Percentiles rank a stretch among this genome's conserved stretches.
These are phyloP conservation scores for Fistularia tabacaria DNA, from an alignment of 2,797 vertebrate species.

Conservation along the genomic window DNA sequence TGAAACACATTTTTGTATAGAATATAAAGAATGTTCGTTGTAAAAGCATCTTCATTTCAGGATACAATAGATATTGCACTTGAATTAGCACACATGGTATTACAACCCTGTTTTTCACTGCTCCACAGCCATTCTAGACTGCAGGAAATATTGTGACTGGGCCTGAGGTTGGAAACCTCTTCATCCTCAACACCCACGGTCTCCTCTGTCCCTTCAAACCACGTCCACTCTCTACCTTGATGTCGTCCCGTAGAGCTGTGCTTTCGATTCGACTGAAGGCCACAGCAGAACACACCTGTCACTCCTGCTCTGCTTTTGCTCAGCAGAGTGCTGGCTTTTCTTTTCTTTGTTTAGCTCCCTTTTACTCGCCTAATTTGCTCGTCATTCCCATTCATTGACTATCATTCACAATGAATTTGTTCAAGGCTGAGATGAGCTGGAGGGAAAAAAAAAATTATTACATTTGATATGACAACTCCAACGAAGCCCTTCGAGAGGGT, in stretches of 20 bases:
- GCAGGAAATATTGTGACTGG: no score
- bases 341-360: constrained; percentile 17
- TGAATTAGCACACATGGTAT: no score
- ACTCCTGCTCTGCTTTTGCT: constrained; percentile 18
- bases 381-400: constrained; percentile 41
- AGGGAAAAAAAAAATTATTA: background rate
- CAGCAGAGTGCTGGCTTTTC: constrained; percentile 7
- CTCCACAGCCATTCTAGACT: no score
- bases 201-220: constrained; percentile 23
- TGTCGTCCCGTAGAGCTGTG: constrained; percentile 34
- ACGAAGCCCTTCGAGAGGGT: no score
- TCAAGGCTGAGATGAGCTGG: constrained; percentile 27
- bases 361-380: constrained; percentile 19
- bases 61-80: no score
- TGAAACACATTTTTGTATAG: no score
- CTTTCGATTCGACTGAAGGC: constrained; percentile 17
- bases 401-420: constrained; percentile 56
- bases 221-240: constrained; percentile 14
- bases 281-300: constrained; percentile 27
- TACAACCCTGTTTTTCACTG: no score
- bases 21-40: no score
- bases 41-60: no score
- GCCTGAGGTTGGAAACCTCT: background rate
- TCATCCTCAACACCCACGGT: constrained; percentile 15
- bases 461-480: constrained; percentile 1